These are phyloP conservation scores for Machimus atricapillus DNA, from an alignment of 2,888 invertebrate genomes.

Conservation along the genomic window DNA sequence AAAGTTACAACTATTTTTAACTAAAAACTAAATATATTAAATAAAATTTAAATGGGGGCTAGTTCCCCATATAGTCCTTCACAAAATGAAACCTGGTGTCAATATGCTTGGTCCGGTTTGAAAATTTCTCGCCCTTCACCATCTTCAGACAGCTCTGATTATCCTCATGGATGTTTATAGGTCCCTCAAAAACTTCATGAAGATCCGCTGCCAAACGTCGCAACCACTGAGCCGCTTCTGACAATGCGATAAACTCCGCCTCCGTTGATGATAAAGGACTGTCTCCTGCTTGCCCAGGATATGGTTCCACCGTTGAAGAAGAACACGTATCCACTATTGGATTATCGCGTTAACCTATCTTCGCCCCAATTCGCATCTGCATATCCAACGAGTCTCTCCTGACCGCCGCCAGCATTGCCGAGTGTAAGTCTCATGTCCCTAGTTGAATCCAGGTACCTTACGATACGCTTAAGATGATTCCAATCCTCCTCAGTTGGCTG, in stretches of 20 bases:
- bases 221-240: slow-evolving; percentile 50
- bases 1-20: too few species aligned
- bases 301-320: slow-evolving; percentile 47
- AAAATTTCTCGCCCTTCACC: slow-evolving; percentile 47
- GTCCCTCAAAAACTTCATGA: not conserved
- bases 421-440: too few species aligned
- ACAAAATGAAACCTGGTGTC: not conserved
- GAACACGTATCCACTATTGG: slow-evolving; percentile 53
- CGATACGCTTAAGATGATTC: slow-evolving; percentile 51
- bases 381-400: slow-evolving; percentile 45
- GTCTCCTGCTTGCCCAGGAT: slow-evolving; percentile 52
- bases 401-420: not conserved
- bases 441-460: slow-evolving; percentile 44
- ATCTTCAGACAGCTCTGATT: slow-evolving; percentile 52
- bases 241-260: slow-evolving; percentile 49
- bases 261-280: slow-evolving; percentile 50
- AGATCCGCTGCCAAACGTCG: slow-evolving; percentile 47
- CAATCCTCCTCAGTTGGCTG: slow-evolving; percentile 51
- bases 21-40: too few species aligned
- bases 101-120: slow-evolving; percentile 44
- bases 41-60: too few species aligned
- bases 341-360: slow-evolving; percentile 51
- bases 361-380: slow-evolving; percentile 56
- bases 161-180: slow-evolving; percentile 49
- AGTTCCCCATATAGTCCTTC: too few species aligned